Conservation (phyloP, 2,113 vertebrate genomes). For the Nibea albiflora region DNA sequence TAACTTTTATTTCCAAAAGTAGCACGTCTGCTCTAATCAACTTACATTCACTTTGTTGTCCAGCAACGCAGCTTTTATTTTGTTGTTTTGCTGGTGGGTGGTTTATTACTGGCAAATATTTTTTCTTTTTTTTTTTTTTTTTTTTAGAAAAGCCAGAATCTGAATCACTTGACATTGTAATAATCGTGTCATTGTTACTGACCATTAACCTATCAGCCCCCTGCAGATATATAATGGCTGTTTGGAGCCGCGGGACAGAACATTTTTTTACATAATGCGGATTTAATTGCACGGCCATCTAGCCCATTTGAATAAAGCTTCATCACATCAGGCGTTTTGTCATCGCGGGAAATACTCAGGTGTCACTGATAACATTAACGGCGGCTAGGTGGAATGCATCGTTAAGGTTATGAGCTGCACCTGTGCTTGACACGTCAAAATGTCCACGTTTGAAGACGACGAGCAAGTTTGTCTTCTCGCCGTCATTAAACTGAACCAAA, state of each 20-base stretch:
- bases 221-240: slow-evolving; percentile 3
- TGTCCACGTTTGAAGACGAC: neutral
- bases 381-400: too few species aligned
- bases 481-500: neutral
- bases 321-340: neutral
- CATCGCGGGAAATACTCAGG: neutral
- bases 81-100: neutral
- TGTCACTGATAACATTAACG: neutral
- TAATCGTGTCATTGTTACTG: slow-evolving; percentile 13
- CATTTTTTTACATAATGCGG: slow-evolving; percentile 4
- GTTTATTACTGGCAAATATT: neutral
- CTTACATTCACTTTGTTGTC: neutral
- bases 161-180: slow-evolving; percentile 13
- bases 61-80: neutral
- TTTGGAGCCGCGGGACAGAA: neutral
- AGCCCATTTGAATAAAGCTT: neutral
- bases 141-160: neutral
- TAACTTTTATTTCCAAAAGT: neutral
- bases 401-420: neutral
- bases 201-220: slow-evolving; percentile 28
- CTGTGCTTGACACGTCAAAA: neutral
- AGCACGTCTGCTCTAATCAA: neutral
- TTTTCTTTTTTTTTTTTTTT: neutral
- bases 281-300: slow-evolving; percentile 2
- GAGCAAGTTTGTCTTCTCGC: neutral